Percentiles rank a stretch among this genome's conserved stretches.
Conservation (phyloP, 2,888 invertebrate species). For the Euplagia quadripunctaria region DNA sequence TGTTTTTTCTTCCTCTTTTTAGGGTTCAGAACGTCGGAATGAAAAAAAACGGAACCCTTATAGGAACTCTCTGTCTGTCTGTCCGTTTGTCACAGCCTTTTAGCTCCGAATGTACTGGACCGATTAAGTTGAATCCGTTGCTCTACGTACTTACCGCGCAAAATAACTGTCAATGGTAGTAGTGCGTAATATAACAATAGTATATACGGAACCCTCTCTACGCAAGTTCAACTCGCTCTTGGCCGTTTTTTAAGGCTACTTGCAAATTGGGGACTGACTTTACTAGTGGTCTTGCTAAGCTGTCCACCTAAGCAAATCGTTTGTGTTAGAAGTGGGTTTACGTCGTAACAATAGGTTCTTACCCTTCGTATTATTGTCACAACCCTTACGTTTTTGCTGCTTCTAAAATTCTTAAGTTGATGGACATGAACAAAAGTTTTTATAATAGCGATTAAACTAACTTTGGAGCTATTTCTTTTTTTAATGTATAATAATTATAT, state of each 20-base stretch:
- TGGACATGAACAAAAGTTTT: not conserved
- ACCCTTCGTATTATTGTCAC: not conserved
- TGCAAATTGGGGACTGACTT: not conserved
- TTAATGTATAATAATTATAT: not conserved
- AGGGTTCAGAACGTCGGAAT: no score
- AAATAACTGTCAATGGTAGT: not conserved
- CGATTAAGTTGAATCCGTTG: not conserved
- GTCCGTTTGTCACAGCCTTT: no score
- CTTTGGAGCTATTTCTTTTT: not conserved
- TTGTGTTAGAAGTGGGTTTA: not conserved
- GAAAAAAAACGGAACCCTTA: no score
- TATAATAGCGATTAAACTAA: not conserved
- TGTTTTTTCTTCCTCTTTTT: no score
- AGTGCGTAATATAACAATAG: not conserved
- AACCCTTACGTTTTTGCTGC: not conserved
- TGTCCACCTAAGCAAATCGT: not conserved
- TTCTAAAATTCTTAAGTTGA: not conserved
- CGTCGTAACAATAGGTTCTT: not conserved
- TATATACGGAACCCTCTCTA: not conserved
- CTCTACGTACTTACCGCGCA: not conserved
- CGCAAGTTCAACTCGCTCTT: not conserved
- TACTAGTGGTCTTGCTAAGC: not conserved
- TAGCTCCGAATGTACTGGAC: no score
- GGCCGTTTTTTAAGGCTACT: not conserved
- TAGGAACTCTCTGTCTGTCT: no score